Evolutionary conservation across 2,797 vertebrate genomes (phyloP).

Genomic region (Chaetodon trifasciatus): DNA sequence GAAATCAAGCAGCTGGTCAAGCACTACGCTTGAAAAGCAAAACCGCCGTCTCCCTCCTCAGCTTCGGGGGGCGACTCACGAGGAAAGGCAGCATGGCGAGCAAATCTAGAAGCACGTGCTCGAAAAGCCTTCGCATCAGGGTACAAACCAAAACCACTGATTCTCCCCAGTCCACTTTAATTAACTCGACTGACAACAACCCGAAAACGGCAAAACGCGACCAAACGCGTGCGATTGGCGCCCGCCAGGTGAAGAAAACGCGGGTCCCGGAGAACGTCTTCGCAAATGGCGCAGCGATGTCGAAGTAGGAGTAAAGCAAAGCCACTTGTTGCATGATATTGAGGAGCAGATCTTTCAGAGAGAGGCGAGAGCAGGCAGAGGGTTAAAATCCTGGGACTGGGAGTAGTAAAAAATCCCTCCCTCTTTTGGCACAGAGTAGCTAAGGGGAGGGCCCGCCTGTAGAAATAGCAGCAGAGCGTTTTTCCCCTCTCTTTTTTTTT

Average conservation of each 20-base stretch:
- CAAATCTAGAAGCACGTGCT: constrained; percentile 55
- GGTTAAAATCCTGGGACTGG: constrained; percentile 87
- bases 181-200: constrained; percentile 43
- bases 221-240: background rate
- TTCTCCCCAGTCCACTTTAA: constrained; percentile 47
- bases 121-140: constrained; percentile 39
- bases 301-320: constrained; percentile 64
- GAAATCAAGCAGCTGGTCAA: constrained; percentile 63
- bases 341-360: constrained; percentile 69
- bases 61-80: constrained; percentile 48
- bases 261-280: constrained; percentile 43
- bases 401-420: constrained; percentile 89
- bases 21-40: constrained; percentile 49
- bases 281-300: constrained; percentile 56
- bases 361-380: constrained; percentile 81
- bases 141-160: constrained; percentile 36
- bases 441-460: constrained; percentile 90
- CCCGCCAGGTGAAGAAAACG: constrained; percentile 4
- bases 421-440: constrained; percentile 89
- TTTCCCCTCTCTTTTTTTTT: constrained; percentile 68
- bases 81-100: constrained; percentile 60
- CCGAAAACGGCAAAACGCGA: constrained; percentile 24
- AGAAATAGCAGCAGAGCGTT: constrained; percentile 89
- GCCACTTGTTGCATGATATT: constrained; percentile 84
- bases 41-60: constrained; percentile 70